phyloP scores from a whole-genome alignment of 2,797 vertebrate genomes.

The Remorina albescens region DNA sequence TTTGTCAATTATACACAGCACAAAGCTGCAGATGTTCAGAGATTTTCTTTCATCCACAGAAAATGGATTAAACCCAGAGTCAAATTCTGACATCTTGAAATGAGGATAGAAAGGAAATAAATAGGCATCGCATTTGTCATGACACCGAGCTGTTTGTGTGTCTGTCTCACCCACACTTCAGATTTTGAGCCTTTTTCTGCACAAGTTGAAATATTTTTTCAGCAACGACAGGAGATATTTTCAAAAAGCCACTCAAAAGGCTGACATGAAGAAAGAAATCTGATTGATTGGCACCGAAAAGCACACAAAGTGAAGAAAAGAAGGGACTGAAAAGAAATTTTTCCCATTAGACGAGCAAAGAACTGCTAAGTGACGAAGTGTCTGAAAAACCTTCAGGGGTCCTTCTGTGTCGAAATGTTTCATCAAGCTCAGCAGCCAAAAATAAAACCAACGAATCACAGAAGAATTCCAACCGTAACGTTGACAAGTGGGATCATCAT shows the following conservation, averaged over 20 bases:
- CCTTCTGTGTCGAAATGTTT: too few relatives aligned
- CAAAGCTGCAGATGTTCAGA: constrained; percentile 1
- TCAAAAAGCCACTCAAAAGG: too few relatives aligned
- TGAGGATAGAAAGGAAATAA: constrained; percentile 23
- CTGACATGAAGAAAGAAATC: too few relatives aligned
- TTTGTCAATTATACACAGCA: not conserved
- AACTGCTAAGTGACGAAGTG: not conserved
- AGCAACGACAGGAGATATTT: too few relatives aligned
- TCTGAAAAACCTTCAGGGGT: too few relatives aligned
- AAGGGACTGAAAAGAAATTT: not conserved
- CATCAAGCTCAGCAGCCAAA: too few relatives aligned
- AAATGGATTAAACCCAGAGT: constrained; percentile 33
- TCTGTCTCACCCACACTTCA: not conserved
- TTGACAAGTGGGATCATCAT: too few relatives aligned
- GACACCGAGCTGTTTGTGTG: not conserved
- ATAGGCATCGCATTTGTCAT: not conserved
- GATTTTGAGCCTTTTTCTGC: not conserved
- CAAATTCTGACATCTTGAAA: constrained; percentile 21
- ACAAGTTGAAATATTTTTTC: not conserved
- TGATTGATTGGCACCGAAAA: too few relatives aligned
- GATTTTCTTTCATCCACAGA: constrained; percentile 11
- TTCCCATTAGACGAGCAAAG: not conserved
- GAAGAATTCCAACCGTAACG: too few relatives aligned
- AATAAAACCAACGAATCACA: too few relatives aligned
- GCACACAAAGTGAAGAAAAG: too few relatives aligned